Percentiles rank a stretch among this genome's conserved stretches.
Conservation (phyloP, 2,113 vertebrate genomes). For the Solenodon paradoxus region DNA sequence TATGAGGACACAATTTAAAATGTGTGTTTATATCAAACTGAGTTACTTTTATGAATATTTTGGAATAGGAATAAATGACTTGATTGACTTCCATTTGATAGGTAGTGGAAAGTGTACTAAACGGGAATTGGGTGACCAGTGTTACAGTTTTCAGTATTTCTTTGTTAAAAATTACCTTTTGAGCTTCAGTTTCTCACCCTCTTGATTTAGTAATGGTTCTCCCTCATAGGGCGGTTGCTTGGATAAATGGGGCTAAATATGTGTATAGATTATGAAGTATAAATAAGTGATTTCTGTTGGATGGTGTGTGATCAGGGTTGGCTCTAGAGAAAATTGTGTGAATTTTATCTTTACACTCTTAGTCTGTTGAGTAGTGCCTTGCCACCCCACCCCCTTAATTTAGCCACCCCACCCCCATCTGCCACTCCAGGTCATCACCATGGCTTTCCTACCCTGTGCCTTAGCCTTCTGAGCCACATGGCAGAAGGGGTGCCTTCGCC, state of each 20-base stretch:
- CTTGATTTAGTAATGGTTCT: background rate
- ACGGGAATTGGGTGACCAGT: background rate
- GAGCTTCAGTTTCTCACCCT: background rate
- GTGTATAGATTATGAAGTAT: background rate
- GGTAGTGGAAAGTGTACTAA: background rate
- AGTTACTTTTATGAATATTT: conserved; percentile 24
- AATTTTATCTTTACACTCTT: background rate
- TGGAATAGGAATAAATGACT: background rate
- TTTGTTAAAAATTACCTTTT: conserved; percentile 15
- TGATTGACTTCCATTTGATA: background rate
- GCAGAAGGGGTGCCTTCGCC: background rate
- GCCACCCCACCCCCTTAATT: no score
- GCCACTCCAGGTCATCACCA: no score
- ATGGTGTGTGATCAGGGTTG: background rate
- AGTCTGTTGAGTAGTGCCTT: background rate
- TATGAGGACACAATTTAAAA: background rate
- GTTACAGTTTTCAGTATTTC: background rate
- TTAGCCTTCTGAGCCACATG: no score
- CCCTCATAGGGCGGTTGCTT: background rate
- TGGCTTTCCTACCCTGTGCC: no score
- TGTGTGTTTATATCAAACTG: background rate
- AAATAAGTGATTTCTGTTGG: background rate
- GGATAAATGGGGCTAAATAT: background rate
- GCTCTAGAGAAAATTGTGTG: background rate
- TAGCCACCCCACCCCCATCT: no score